A percentile compares a stretch with the other conserved stretches of the same genome.
Evolutionary conservation across 2,888 invertebrate species (phyloP).

Genomic region (Campoplex nolae): DNA sequence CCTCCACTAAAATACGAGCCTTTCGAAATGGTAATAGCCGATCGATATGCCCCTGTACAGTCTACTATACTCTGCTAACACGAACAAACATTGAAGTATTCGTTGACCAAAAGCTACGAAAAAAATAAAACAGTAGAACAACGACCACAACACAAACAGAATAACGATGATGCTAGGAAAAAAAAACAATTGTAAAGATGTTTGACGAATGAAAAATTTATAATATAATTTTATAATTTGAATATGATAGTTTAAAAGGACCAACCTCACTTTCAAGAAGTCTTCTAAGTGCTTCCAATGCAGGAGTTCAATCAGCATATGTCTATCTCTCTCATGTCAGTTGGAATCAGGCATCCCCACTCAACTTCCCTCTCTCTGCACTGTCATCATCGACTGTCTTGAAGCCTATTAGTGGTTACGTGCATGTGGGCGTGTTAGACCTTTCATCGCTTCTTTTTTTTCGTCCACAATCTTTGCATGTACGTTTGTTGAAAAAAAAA

Average conservation of each 20-base stretch:
- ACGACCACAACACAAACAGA: background rate
- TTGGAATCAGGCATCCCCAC: constrained; percentile 56
- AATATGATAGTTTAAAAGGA: constrained; percentile 40
- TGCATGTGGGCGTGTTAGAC: constrained; percentile 46
- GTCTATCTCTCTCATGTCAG: background rate
- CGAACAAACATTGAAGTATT: background rate
- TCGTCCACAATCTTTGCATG: background rate
- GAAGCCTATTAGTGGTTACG: constrained; percentile 42
- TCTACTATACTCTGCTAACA: constrained; percentile 16
- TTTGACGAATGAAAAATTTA: constrained; percentile 13
- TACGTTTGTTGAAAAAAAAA: constrained; percentile 2
- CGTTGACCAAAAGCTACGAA: constrained; percentile 32
- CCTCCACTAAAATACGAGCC: constrained; percentile 69
- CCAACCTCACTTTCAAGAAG: constrained; percentile 61
- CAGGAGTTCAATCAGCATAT: constrained; percentile 3
- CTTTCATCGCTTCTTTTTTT: constrained; percentile 25
- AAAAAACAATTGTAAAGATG: background rate
- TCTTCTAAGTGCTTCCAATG: constrained; percentile 34
- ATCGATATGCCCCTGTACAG: constrained; percentile 69
- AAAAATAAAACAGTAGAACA: constrained; percentile 19
- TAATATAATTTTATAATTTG: background rate
- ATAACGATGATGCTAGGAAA: constrained; percentile 5
- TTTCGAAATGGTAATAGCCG: constrained; percentile 63
- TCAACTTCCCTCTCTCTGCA: constrained; percentile 59
- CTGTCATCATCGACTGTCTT: constrained; percentile 47